A percentile compares a stretch with the other conserved stretches of the same genome.
phyloP scores from a whole-genome alignment of 1,140 invertebrate genomes.

The Drosophila ironensis region DNA sequence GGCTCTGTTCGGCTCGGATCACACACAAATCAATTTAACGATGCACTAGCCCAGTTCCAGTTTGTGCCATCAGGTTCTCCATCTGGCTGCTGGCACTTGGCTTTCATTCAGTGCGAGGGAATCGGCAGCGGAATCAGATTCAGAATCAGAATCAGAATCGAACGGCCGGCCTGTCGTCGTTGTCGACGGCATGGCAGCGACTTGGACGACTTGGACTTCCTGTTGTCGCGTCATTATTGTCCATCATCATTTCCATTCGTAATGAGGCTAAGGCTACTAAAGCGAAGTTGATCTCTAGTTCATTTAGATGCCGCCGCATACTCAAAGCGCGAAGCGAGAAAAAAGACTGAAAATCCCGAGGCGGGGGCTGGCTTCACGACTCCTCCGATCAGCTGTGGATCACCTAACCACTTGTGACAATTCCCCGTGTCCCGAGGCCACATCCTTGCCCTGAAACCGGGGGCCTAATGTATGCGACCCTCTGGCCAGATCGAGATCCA shows the following conservation, averaged over 20 bases:
- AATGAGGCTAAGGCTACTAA: slow-evolving; percentile 77
- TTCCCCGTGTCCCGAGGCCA: slow-evolving; percentile 14
- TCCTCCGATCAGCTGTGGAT: slow-evolving; percentile 60
- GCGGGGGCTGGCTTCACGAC: slow-evolving; percentile 9
- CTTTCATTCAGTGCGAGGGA: slow-evolving; percentile 41
- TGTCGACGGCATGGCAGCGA: slow-evolving; percentile 42
- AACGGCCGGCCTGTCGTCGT: slow-evolving; percentile 19
- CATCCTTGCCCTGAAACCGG: slow-evolving; percentile 19
- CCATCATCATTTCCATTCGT: slow-evolving; percentile 80
- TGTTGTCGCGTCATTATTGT: slow-evolving; percentile 81
- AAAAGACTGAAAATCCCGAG: neutral
- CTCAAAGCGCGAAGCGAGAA: slow-evolving; percentile 1
- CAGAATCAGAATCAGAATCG: neutral
- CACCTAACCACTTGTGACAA: slow-evolving; percentile 47
- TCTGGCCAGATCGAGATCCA: slow-evolving; percentile 35
- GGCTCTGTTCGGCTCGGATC: too few relatives aligned
- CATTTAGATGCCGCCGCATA: slow-evolving; percentile 74
- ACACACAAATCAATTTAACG: slow-evolving; percentile 80
- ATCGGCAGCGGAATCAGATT: slow-evolving; percentile 3
- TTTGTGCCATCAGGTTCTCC: slow-evolving; percentile 21
- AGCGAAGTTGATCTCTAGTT: slow-evolving; percentile 74
- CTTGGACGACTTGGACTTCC: slow-evolving; percentile 70
- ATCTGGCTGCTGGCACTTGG: neutral
- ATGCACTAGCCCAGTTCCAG: slow-evolving; percentile 74
- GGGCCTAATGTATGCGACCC: slow-evolving; percentile 51